Evolutionary conservation across 2,113 vertebrate species (phyloP), one percentile per base, ranked within the genome.

Genomic region (Vombatus ursinus): DNA sequence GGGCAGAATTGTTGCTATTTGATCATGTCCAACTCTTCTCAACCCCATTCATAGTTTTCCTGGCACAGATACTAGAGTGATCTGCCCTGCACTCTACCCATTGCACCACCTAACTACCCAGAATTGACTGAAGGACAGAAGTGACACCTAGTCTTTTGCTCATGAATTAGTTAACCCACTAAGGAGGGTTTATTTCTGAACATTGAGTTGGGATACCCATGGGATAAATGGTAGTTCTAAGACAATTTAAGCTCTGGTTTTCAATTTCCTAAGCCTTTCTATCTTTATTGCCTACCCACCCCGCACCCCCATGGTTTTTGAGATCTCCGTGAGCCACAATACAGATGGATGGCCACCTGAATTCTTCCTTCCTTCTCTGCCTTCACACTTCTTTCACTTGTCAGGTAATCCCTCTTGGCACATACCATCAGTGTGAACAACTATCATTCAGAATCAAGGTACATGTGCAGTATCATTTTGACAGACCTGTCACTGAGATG

Each of bases 361-460:
- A 44, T 84, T 84, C 68, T 44, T 84, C 68, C 10, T 8, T 94
- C 57, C 31, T n/a, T n/a, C 4, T 57, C 91, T 92, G 10, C 49
- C 92, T 94, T 92, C 89, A 24, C 37, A n/a, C 24, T 37, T 96
- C 91, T 28, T 89, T 89, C 91, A 26, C 49, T 91, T 89, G 8
- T 95, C 31, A 68, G 49, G 89, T 95, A 52, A 84, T 84, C 16
- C 68, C n/a, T 37, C 25, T 50, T 91, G 96, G 51, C 52, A 50
- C 51, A 57, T 2, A 52, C 22, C 91, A 25, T 54, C 52, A n/a
- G 53, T 92, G 90, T 93, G 92, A 77, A 68, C 89, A 93, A 26
- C 44, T 44, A 91, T 89, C 54, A 91, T 8, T 52, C 44, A 52
- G 44, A 94, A 94, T 92, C 57, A 48, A 37, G n/a, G 37, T 37